These are phyloP conservation scores for Aptenodytes patagonicus DNA, from an alignment of 2,113 vertebrate species.

Conservation along the genomic window DNA sequence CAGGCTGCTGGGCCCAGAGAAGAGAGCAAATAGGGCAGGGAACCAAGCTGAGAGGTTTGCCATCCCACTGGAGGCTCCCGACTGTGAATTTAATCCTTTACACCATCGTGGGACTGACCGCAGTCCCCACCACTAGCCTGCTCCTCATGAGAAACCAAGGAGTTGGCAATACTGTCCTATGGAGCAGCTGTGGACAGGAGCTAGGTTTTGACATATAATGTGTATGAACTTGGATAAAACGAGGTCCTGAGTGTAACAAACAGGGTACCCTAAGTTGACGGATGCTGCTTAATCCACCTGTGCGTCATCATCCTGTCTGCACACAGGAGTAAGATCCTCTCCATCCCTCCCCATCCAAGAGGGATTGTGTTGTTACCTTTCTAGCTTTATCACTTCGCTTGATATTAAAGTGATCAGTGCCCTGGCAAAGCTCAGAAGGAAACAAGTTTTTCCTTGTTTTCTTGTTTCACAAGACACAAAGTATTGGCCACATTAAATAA, in stretches of 20 bases:
- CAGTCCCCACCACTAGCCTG: not conserved
- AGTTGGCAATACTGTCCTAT: not conserved
- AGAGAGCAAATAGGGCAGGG: not conserved
- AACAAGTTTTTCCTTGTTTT: not conserved
- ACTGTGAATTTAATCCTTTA: not conserved
- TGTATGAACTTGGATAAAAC: not conserved
- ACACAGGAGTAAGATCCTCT: not conserved
- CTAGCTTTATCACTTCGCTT: not conserved
- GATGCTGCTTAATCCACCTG: not conserved
- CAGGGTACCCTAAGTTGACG: not conserved
- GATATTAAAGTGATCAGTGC: not conserved
- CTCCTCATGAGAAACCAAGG: not conserved
- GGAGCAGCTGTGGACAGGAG: not conserved
- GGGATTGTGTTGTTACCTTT: not conserved
- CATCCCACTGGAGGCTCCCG: not conserved
- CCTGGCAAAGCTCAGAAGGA: not conserved
- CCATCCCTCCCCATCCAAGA: not conserved
- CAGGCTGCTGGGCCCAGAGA: not conserved
- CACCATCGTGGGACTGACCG: fast-evolving
- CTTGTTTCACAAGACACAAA: not conserved
- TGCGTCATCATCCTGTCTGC: not conserved
- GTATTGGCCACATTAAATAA: not conserved
- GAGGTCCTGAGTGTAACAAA: not conserved
- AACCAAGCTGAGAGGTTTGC: not conserved
- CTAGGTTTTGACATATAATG: not conserved